Evolutionary conservation across 1,140 invertebrate species (phyloP).

Genomic region (Sycobia sp.): DNA sequence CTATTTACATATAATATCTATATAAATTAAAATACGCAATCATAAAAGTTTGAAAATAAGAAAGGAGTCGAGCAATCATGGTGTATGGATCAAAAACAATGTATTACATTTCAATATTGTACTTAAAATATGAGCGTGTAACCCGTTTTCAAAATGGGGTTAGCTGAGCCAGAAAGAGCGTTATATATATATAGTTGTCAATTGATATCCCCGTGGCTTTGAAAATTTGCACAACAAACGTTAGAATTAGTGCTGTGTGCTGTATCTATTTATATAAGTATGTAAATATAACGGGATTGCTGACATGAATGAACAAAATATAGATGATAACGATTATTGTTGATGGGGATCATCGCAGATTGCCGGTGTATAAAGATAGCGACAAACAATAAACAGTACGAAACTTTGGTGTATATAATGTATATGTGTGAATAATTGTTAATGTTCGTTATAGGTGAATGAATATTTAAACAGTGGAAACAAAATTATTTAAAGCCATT

Average conservation of each 20-base stretch:
- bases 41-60: not conserved
- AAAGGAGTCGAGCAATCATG: not conserved
- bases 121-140: not conserved
- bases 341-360: not conserved
- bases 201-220: slow-evolving; percentile 17
- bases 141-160: too few species aligned
- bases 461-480: slow-evolving; percentile 2
- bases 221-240: not conserved
- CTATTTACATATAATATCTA: not conserved
- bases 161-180: too few species aligned
- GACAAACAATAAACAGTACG: not conserved
- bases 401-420: slow-evolving; percentile 26
- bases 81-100: not conserved
- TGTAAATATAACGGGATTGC: slow-evolving; percentile 7
- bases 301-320: not conserved
- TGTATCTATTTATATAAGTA: slow-evolving; percentile 9
- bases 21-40: not conserved
- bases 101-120: not conserved
- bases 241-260: slow-evolving; percentile 12
- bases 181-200: slow-evolving; percentile 14
- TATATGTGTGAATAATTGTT: slow-evolving; percentile 32
- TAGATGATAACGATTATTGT: not conserved
- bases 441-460: slow-evolving; percentile 11
- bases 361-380: slow-evolving; percentile 2
- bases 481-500: not conserved